These are phyloP conservation scores for Sitta carolinensis DNA, from an alignment of 2,797 vertebrate genomes.

Conservation along the genomic window DNA sequence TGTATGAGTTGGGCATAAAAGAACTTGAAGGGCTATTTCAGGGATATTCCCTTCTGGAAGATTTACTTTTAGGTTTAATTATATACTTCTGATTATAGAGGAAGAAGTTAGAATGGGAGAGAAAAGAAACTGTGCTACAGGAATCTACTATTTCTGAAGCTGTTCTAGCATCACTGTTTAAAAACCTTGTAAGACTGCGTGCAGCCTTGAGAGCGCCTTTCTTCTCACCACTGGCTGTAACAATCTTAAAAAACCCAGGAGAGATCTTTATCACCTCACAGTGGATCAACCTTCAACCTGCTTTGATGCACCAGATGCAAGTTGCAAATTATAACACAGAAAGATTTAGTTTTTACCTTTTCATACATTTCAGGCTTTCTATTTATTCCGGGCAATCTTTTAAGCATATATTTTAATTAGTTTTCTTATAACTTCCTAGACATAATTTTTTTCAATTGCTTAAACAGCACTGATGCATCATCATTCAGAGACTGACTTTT, in stretches of 20 bases:
- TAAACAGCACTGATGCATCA: not conserved
- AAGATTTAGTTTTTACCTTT: not conserved
- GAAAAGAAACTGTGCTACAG: not conserved
- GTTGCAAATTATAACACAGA: not conserved
- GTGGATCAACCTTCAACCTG: not conserved
- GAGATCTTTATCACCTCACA: not conserved
- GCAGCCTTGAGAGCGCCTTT: not conserved
- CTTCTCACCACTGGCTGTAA: not conserved
- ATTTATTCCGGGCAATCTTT: not conserved
- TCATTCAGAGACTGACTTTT: not conserved
- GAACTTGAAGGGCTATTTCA: slow-evolving; percentile 25
- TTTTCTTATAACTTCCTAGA: not conserved
- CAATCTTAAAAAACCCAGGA: not conserved
- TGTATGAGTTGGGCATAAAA: not conserved
- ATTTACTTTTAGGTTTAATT: slow-evolving; percentile 60
- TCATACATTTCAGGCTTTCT: not conserved
- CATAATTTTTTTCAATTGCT: not conserved
- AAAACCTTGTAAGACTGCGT: not conserved
- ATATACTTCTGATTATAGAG: slow-evolving; percentile 8
- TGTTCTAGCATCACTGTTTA: not conserved
- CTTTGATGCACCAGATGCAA: not conserved
- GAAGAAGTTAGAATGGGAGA: not conserved
- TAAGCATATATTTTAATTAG: not conserved
- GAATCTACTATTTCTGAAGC: not conserved
- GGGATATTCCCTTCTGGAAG: slow-evolving; percentile 19